Base-by-base conservation (phyloP, 2,113 vertebrate species). In the Delphinapterus leucas region DNA sequence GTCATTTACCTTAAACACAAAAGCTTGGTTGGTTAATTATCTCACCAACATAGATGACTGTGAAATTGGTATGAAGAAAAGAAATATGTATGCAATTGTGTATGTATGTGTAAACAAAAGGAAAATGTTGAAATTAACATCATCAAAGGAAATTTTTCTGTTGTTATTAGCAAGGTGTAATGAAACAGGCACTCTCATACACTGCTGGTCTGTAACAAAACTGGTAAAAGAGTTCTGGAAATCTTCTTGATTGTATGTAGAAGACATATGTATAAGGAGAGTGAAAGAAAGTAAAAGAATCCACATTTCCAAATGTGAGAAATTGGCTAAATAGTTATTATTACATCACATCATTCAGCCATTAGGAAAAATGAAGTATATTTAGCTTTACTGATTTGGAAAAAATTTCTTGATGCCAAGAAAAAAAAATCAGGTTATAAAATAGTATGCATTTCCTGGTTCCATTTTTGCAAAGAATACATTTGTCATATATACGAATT, bases 361-460 rank as follows among this genome's bases (percentile, higher is more conserved):
- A 61, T 77, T 70, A 83, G 31, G 18, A 92, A 76, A 76, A 68
- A 79, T 47, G 76, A 77, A 67, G 25, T 60, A 71, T 61, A 65
- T 11, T 94, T n/a, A 93, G 80, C 38, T 91, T 91, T 91, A 91
- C 2, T 41, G 31, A 90, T 8, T 76, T 21, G 41, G 18, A 93
- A 93, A 90, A 70, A 80, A 77, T 28, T 90, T 86, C 33, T 63
- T 63, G 14, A 93, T 68, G n/a, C 31, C 87, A 95, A 95, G 17
- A 60, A 60, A 8, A 85, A 70, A 82, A 89, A 58, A 81, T 60
- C 26, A 87, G n/a, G 23, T 44, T 90, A 33, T 67, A 77, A 90
- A 93, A 90, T 5, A 86, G 36, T 58, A 90, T n/a, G 5, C 2
- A 92, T 85, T 85, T 82, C 13, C 55, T 87, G 21, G 83, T 90